Evolutionary conservation across 2,888 invertebrate genomes (phyloP), one percentile per base, ranked within the genome.

Genomic region (Sericinus montela): DNA sequence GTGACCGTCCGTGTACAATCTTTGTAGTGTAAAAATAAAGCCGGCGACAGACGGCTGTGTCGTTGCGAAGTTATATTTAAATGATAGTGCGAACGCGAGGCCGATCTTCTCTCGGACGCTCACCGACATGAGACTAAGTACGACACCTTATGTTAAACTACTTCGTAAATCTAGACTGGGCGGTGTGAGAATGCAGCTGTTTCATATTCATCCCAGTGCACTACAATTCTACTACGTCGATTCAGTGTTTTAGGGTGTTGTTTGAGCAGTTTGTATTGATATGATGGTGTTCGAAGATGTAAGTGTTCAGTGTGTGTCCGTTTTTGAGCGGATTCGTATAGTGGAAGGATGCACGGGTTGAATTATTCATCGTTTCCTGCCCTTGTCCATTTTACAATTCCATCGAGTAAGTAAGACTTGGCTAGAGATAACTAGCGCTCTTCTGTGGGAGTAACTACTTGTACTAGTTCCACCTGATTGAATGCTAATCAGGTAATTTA

Each of bases 101-200:
- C 80, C 77, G 73, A 72, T 75, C 72, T 71, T 75, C 72, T 72
- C 73, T 72, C 79, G 68, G 74, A 71, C 70, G 63, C 59, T 67
- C 81, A 70, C 72, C 78, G 78, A 71, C 82, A 88, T 88, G 88
- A 83, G 80, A 77, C 74, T 82, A 79, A 85, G 88, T 88, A 87
- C 80, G 89, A 69, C 68, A 72, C 69, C 71, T 73, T 59, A 51
- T 62, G 65, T 65, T 70, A 65, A 71, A 74, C 72, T 72, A 71
- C 65, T 72, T 71, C 65, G 55, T 70, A 69, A 60, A 65, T 67
- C 37, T 48, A 48, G 23, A 48, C 16, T 34, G 48, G 54, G 19
- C 5, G 19, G 58, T 65, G 64, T 57, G 64, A 57, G 19, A n/a
- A n/a, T n/a, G 60, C 55, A 16, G 41, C 16, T 10, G 38, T 62